A percentile compares a stretch with the other conserved stretches of the same genome.
Evolutionary conservation across 2,113 vertebrate genomes (phyloP).

Genomic region (Ciconia stormi): DNA sequence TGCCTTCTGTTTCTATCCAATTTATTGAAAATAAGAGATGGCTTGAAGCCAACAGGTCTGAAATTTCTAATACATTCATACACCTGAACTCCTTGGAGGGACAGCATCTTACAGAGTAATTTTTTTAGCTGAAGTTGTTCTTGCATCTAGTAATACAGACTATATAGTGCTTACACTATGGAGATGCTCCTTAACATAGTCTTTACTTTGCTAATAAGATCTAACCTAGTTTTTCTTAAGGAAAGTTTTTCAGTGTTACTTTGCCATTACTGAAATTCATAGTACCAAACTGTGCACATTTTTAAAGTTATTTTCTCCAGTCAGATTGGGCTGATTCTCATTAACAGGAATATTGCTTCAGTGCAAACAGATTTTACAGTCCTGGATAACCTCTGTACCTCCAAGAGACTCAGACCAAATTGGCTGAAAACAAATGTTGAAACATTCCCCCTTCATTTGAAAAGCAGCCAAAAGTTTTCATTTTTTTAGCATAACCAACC

Average conservation of each 20-base stretch:
- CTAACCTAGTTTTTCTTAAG: neutral
- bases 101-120: neutral
- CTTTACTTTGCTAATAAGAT: neutral
- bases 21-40: neutral
- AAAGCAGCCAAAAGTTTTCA: neutral
- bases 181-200: neutral
- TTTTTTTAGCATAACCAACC: neutral
- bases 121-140: neutral
- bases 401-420: neutral
- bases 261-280: neutral
- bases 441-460: neutral
- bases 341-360: neutral
- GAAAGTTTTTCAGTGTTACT: neutral
- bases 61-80: neutral
- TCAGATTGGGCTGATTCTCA: neutral
- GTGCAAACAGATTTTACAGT: neutral
- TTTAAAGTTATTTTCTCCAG: neutral
- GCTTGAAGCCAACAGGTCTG: neutral
- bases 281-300: neutral
- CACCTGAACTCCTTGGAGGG: neutral
- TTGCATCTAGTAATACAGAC: neutral
- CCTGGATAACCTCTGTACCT: neutral
- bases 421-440: neutral
- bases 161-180: neutral
- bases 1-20: neutral